phyloP scores from a whole-genome alignment of 2,113 vertebrate genomes.

The Mola mola region DNA sequence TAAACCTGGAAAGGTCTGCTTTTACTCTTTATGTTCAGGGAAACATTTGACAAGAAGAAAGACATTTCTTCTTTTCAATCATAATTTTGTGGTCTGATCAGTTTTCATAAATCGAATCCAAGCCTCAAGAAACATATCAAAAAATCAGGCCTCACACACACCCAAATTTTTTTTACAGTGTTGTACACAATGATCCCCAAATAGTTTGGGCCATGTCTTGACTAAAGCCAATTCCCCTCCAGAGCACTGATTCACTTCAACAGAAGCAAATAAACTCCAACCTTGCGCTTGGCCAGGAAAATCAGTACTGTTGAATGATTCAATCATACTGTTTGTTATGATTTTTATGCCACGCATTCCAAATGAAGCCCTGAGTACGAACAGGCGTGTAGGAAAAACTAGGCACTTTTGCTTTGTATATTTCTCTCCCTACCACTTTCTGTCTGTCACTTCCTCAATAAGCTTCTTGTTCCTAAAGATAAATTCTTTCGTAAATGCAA shows the following conservation, averaged over 20 bases:
- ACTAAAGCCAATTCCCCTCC: conserved; percentile 51
- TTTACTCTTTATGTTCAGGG: conserved; percentile 6
- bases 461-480: conserved; percentile 53
- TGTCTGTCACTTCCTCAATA: conserved; percentile 49
- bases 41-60: conserved; percentile 7
- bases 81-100: conserved; percentile 17
- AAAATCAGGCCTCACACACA: conserved; percentile 21
- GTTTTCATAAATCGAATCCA: conserved; percentile 21
- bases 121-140: conserved; percentile 26
- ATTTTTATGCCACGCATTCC: conserved; percentile 69
- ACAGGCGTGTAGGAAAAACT: conserved; percentile 53
- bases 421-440: conserved; percentile 51
- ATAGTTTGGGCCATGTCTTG: conserved; percentile 50
- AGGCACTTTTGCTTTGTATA: conserved; percentile 62
- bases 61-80: conserved; percentile 13
- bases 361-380: conserved; percentile 64
- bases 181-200: conserved; percentile 54
- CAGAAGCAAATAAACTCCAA: conserved; percentile 75
- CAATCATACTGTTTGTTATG: conserved; percentile 76
- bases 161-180: conserved; percentile 27
- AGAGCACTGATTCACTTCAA: conserved; percentile 57
- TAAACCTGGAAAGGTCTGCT: too few relatives aligned
- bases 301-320: conserved; percentile 75
- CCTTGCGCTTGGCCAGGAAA: conserved; percentile 65
- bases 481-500: conserved; percentile 36